Evolutionary conservation across 2,113 vertebrate species (phyloP).

Genomic region (Mustela nigripes): DNA sequence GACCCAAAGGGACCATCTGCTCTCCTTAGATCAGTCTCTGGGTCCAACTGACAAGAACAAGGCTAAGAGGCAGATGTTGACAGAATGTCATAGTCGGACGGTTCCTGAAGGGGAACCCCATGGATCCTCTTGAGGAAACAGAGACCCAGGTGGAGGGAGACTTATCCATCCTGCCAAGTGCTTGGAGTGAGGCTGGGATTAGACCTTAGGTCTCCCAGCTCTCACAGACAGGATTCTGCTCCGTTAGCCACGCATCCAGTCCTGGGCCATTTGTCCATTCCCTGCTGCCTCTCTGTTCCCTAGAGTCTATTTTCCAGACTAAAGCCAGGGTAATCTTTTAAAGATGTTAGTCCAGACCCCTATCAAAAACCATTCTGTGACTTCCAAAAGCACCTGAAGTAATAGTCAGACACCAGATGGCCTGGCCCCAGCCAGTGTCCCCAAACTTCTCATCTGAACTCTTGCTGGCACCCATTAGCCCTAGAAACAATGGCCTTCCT

Average conservation of each 20-base stretch:
- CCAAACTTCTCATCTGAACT: background rate
- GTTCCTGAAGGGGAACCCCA: background rate
- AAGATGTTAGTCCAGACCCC: background rate
- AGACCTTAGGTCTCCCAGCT: background rate
- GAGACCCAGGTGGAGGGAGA: background rate
- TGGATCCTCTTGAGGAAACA: background rate
- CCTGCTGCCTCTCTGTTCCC: background rate
- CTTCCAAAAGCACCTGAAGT: background rate
- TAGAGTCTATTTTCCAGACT: background rate
- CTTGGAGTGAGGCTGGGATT: background rate
- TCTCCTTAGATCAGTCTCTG: background rate
- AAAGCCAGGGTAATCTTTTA: background rate
- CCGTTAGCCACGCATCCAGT: fast-evolving
- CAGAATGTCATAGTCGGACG: background rate
- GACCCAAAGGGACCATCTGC: no score
- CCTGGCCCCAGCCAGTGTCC: background rate
- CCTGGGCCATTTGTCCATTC: fast-evolving
- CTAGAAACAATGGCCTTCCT: background rate
- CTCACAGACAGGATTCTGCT: no score
- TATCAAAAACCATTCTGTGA: background rate
- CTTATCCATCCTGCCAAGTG: background rate
- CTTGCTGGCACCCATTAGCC: fast-evolving
- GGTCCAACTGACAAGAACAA: background rate
- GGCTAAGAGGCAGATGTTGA: background rate
- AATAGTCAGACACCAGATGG: background rate